Evolutionary conservation across 1,140 invertebrate genomes (phyloP).

Genomic region (Gonioctena quinquepunctata): DNA sequence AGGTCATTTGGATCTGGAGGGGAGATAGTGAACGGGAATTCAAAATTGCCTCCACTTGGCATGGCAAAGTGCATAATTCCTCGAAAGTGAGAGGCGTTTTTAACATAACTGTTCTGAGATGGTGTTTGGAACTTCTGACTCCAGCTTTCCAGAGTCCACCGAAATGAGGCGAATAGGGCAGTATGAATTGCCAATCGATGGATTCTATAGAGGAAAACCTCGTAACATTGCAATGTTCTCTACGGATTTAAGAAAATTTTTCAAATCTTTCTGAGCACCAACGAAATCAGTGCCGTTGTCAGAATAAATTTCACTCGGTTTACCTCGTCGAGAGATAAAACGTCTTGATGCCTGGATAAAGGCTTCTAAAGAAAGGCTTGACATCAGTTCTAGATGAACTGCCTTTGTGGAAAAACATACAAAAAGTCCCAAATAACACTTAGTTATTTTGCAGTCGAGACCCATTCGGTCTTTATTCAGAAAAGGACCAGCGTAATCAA

Average conservation of each 20-base stretch:
- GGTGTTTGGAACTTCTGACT: slow-evolving; percentile 11
- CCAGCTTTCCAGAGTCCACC: slow-evolving; percentile 6
- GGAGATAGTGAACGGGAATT: not conserved
- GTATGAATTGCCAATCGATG: slow-evolving; percentile 41
- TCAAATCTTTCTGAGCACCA: slow-evolving; percentile 30
- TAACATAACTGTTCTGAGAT: slow-evolving; percentile 28
- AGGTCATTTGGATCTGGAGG: too few relatives aligned
- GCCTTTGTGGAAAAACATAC: slow-evolving; percentile 48
- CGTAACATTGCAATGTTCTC: too few relatives aligned
- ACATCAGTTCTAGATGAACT: slow-evolving; percentile 47
- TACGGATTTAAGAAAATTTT: not conserved
- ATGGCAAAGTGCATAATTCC: slow-evolving; percentile 21
- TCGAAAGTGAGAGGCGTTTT: slow-evolving; percentile 41
- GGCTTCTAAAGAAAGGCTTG: slow-evolving; percentile 44
- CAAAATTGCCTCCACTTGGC: not conserved
- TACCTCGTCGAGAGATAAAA: slow-evolving; percentile 47
- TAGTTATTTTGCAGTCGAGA: slow-evolving; percentile 33
- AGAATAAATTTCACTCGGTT: slow-evolving; percentile 41
- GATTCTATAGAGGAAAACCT: not conserved
- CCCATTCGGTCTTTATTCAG: slow-evolving; percentile 16
- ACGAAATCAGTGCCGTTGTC: slow-evolving; percentile 56
- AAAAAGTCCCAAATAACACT: slow-evolving; percentile 52
- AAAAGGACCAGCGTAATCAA: slow-evolving; percentile 50
- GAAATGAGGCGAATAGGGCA: slow-evolving; percentile 12
- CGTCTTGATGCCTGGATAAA: slow-evolving; percentile 51